A percentile compares a stretch with the other conserved stretches of the same genome.
These are phyloP conservation scores for Gastracanthus pulcherrimus DNA, from an alignment of 2,888 invertebrate species.

Conservation along the genomic window DNA sequence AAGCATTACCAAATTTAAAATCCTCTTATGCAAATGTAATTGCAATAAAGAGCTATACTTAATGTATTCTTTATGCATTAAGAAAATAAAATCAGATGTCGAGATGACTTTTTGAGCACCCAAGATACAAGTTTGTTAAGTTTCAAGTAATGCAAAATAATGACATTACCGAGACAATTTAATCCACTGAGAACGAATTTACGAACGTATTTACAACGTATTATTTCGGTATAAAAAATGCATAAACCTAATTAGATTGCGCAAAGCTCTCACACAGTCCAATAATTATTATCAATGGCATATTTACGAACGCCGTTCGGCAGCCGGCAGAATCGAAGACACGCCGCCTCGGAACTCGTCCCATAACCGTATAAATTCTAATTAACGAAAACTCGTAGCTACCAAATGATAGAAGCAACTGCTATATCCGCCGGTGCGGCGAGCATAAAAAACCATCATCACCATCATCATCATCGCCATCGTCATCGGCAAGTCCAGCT, in stretches of 20 bases:
- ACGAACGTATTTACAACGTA: slow-evolving; percentile 36
- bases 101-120: background rate
- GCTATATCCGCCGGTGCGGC: background rate
- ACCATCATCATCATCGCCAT: background rate
- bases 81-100: slow-evolving; percentile 15
- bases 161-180: slow-evolving; percentile 44
- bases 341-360: background rate
- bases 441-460: background rate
- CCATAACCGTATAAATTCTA: slow-evolving; percentile 48
- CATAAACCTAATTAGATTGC: slow-evolving; percentile 36
- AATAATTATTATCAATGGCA: slow-evolving; percentile 28
- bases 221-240: slow-evolving; percentile 37
- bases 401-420: slow-evolving; percentile 25
- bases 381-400: slow-evolving; percentile 37
- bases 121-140: background rate
- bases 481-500: background rate
- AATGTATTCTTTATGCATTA: slow-evolving; percentile 5
- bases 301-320: slow-evolving; percentile 22
- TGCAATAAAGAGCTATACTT: background rate
- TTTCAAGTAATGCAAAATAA: slow-evolving; percentile 33
- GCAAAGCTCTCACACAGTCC: background rate
- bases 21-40: slow-evolving; percentile 8
- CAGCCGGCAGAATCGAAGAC: background rate
- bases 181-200: slow-evolving; percentile 37
- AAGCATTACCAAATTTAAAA: slow-evolving; percentile 10